Base-by-base conservation (phyloP, 2,888 invertebrate genomes). In the Amblyjoppa fuscipennis region DNA sequence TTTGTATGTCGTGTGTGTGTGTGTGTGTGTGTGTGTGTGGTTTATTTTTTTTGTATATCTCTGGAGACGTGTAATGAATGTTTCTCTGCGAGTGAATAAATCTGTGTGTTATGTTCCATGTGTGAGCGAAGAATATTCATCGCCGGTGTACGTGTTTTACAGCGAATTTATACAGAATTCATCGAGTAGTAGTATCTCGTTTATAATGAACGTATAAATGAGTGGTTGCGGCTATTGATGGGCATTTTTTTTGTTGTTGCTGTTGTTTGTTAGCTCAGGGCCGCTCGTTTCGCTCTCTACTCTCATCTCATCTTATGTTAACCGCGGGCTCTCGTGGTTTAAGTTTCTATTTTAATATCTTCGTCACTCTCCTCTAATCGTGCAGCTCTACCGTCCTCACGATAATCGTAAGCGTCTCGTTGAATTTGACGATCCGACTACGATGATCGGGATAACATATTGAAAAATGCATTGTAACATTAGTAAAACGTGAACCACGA, bases 141-240 rank as follows among this genome's bases (percentile, higher is more conserved):
- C 73, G 1, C 56, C 45, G 41, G 73, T 74, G 73, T 74, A 41
- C 77, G 73, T 68, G 77, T 77, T 78, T 73, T 59, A 78, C 81
- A 78, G 81, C 81, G 78, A 81, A 56, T 85, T 87, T 88, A 87
- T 86, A 90, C 90, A 89, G 84, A 88, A 78, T 89, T 88, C 51
- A 64, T 87, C 82, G 85, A 86, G 82, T 71, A 83, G 51, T 69
- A 68, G 83, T 79, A 80, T 88, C 87, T 86, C 87, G 87, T 79
- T 87, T 82, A 82, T 87, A 81, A 87, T 87, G 74, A 81, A 86
- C 86, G 82, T 87, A 77, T 83, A 81, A 80, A 87, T 78, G 82
- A 87, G 68, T 75, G 76, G 53, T 76, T 80, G 74, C 79, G 70
- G 79, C 74, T 75, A 71, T 75, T 61, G 49, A 85, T 86, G 87